These are phyloP conservation scores for Tapirus terrestris DNA, from an alignment of 2,113 vertebrate species.

Conservation along the genomic window DNA sequence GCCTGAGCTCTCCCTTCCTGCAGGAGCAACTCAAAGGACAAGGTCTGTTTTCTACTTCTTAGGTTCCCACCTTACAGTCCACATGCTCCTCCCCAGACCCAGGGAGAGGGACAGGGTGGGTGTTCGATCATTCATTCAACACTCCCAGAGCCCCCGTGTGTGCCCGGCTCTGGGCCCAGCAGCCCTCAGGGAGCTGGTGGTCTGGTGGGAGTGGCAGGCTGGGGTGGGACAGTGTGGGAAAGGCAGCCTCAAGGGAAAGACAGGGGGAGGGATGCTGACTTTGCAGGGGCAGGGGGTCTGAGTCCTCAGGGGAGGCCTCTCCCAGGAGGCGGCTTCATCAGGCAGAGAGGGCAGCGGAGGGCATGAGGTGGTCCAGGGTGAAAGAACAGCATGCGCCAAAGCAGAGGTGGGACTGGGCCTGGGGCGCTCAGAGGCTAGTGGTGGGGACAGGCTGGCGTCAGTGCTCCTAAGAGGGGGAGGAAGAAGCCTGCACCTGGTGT, in stretches of 20 bases:
- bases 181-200: not conserved
- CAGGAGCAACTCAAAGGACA: not conserved
- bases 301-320: not conserved
- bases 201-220: not conserved
- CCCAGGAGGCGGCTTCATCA: not conserved
- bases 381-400: not conserved
- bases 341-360: not conserved
- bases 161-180: not conserved
- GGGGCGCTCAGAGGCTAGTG: not conserved
- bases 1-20: not conserved
- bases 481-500: not conserved
- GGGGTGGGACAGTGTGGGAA: not conserved
- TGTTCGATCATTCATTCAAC: not conserved
- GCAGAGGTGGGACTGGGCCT: not conserved
- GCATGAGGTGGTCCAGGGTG: too few species aligned
- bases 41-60: not conserved
- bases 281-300: not conserved
- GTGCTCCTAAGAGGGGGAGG: not conserved
- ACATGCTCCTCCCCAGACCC: not conserved
- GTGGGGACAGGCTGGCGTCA: not conserved
- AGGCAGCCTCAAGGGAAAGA: too few species aligned
- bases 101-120: not conserved
- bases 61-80: not conserved
- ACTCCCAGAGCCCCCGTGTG: not conserved
- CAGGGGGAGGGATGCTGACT: not conserved